Base-by-base conservation (phyloP, 2,113 vertebrate genomes). In the Limanda limanda region DNA sequence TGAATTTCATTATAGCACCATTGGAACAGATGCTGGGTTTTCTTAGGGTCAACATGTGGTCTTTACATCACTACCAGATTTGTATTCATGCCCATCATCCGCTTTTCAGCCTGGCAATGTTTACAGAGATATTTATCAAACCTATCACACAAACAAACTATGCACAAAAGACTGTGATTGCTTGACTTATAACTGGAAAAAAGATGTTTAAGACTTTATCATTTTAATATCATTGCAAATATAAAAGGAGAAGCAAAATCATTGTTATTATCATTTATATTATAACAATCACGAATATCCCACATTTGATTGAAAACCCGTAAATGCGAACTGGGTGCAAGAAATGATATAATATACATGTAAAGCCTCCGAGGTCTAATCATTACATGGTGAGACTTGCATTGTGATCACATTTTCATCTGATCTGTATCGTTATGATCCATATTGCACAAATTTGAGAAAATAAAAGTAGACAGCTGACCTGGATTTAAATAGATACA, bases 401-500 rank as follows among this genome's bases (percentile, higher is more conserved):
- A 10, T 72, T 74, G 18, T 59, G 56, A 66, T 63, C n/a, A 17
- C 13, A 15, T 5, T 52, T 23, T 17, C 23, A 58, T 57, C 20
- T 52, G n/a, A 10, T 45, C 10, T 76, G 27, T 5, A 74, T 74
- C n/a, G 4, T 42, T 20, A 67, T 63, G 31, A 75, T 25, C 52
- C 21, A 8, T 11, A 27, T 23, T 58, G 9, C 18, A 7, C n/a
- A 69, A 24, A 60, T 54, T 61, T 25, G 5, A 35, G 40, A 67
- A 72, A 79, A 59, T 12, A 1, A 66, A 68, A 68, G 45, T 74
- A 71, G 69, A 78, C 69, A 65, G 47, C 64, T 75, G 76, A 74
- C 51, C 61, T 65, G 35, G 27, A 76, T 74, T 71, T 85, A 79
- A 86, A 89, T 71, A 80, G 76, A 73, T 18, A 40, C 37, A 71